Evolutionary conservation across 2,888 invertebrate genomes (phyloP).

Genomic region (Teleiodes luculella): DNA sequence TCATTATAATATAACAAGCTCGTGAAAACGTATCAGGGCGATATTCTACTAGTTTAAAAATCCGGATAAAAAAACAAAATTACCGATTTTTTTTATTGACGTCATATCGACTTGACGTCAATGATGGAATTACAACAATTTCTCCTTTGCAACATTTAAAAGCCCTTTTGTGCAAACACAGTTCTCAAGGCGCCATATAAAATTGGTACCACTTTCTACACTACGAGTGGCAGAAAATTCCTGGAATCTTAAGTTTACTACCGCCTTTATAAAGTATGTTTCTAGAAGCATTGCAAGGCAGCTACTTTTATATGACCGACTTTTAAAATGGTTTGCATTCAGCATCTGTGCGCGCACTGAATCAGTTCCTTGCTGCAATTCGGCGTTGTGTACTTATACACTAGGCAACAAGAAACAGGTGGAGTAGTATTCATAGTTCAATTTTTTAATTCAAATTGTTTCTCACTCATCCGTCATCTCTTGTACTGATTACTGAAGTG

Average conservation of each 20-base stretch:
- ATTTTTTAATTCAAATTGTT: background rate
- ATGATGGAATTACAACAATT: no score
- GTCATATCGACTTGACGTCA: no score
- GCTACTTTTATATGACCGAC: constrained; percentile 2
- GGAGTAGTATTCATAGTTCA: background rate
- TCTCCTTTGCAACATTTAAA: no score
- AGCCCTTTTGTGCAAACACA: no score
- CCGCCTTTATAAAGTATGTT: background rate
- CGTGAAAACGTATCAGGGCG: no score
- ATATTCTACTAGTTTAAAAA: no score
- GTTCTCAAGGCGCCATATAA: no score
- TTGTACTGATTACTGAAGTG: no score
- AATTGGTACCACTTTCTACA: no score
- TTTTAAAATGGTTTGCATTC: constrained; percentile 7
- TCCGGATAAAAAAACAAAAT: no score
- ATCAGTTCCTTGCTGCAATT: constrained; percentile 8
- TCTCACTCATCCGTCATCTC: background rate
- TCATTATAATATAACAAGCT: no score
- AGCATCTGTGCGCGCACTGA: constrained; percentile 4
- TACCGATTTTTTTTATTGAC: no score
- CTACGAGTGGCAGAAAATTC: background rate
- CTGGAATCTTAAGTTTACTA: background rate
- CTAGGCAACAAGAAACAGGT: background rate
- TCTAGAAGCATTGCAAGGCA: background rate
- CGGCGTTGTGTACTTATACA: constrained; percentile 1